phyloP scores from a whole-genome alignment of 1,140 invertebrate species.

The Aphaenogaster rudis region DNA sequence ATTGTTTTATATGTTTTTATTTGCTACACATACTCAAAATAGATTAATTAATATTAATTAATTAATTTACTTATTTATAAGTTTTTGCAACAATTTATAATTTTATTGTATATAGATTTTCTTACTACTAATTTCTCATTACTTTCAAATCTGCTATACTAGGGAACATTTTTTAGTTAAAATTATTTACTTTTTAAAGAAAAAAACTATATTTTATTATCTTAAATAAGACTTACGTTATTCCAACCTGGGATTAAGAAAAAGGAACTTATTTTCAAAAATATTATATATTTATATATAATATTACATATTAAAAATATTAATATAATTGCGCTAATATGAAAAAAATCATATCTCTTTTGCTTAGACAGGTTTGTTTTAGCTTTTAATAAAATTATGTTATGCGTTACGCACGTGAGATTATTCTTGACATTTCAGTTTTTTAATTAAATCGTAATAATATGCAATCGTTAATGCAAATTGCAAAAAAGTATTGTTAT shows the following conservation, averaged over 20 bases:
- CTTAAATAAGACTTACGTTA: slow-evolving; percentile 28
- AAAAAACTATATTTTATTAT: background rate
- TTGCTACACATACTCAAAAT: background rate
- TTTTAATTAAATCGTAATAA: background rate
- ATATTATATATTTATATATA: background rate
- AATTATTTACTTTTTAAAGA: slow-evolving; percentile 8
- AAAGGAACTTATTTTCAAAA: slow-evolving; percentile 7
- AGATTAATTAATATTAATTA: background rate
- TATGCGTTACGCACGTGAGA: background rate
- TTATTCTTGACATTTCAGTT: background rate
- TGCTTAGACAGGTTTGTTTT: background rate
- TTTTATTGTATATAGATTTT: background rate
- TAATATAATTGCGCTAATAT: slow-evolving; percentile 3
- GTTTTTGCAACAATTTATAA: background rate
- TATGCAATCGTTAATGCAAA: background rate
- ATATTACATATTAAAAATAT: no score
- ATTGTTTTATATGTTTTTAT: background rate
- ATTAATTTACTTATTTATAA: background rate
- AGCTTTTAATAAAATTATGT: background rate
- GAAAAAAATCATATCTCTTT: background rate
- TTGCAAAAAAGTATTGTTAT: background rate
- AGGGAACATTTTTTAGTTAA: background rate
- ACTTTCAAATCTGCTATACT: background rate
- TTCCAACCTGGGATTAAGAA: slow-evolving; percentile 32
- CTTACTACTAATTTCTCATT: background rate